A percentile compares a stretch with the other conserved stretches of the same genome.
These are phyloP conservation scores for Prorops nasuta DNA, from an alignment of 1,140 invertebrate species.

Conservation along the genomic window DNA sequence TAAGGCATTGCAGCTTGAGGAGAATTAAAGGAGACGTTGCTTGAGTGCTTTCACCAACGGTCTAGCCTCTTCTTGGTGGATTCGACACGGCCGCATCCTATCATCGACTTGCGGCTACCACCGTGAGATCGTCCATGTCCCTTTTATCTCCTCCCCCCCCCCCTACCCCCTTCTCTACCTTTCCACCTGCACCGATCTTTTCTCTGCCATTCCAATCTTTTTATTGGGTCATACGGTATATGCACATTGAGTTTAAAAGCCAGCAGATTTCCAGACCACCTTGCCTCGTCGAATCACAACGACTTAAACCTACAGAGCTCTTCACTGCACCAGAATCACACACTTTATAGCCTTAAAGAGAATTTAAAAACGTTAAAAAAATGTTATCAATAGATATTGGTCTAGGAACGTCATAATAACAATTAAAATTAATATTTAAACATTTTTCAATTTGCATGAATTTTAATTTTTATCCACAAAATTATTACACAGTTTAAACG, in stretches of 20 bases:
- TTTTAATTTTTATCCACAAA: too few species aligned
- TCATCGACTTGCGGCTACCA: conserved; percentile 11
- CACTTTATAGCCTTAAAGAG: too few species aligned
- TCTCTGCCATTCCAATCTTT: not conserved
- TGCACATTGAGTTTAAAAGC: conserved; percentile 34
- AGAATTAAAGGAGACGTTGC: not conserved
- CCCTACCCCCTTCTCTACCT: not conserved
- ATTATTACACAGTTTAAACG: too few species aligned
- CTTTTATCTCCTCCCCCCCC: not conserved
- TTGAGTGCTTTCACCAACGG: conserved; percentile 4
- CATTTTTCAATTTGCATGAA: too few species aligned
- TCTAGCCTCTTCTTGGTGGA: conserved; percentile 13
- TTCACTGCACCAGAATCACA: too few species aligned
- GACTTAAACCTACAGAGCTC: too few species aligned
- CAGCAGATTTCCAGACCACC: conserved; percentile 23
- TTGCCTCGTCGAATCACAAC: conserved; percentile 30
- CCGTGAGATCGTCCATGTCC: not conserved
- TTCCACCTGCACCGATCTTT: not conserved
- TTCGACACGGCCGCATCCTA: conserved; percentile 11
- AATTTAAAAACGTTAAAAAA: too few species aligned
- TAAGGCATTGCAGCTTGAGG: conserved; percentile 6
- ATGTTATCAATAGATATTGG: too few species aligned
- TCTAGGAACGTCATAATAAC: too few species aligned
- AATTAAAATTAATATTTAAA: too few species aligned
- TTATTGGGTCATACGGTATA: conserved; percentile 34